Conservation (phyloP, 2,113 vertebrate species). For the Tenebrosternarchus preto region DNA sequence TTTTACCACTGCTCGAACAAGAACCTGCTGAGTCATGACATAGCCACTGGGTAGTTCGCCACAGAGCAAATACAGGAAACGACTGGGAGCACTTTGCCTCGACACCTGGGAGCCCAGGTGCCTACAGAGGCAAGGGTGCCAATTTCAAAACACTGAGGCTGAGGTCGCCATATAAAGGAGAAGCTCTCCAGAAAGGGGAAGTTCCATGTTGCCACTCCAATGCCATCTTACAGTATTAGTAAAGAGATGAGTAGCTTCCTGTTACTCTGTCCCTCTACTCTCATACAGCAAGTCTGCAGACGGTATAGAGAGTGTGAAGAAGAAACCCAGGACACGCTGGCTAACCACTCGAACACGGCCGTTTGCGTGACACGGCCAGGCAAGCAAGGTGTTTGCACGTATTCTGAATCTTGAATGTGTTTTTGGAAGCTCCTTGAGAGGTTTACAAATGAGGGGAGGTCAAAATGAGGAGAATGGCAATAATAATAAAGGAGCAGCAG, state of each 20-base stretch:
- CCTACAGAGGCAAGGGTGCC: slow-evolving; percentile 15
- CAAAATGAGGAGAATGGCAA: no score
- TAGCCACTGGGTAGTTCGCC: no score
- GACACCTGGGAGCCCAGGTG: background rate
- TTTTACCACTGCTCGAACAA: no score
- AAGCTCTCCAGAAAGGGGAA: background rate
- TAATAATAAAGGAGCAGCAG: no score
- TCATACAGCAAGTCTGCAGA: background rate
- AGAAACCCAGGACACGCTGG: background rate
- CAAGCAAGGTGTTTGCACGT: background rate
- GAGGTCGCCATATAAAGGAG: background rate
- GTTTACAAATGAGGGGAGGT: no score
- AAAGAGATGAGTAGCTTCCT: background rate
- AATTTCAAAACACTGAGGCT: background rate
- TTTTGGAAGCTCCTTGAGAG: no score
- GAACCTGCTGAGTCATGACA: no score
- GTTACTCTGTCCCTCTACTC: background rate
- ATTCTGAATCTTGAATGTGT: no score
- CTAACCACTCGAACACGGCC: background rate
- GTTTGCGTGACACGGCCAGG: background rate
- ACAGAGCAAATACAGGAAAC: no score
- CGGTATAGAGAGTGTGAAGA: no score
- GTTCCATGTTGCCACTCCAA: background rate
- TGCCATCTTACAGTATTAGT: background rate
- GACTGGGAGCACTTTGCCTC: background rate